These are phyloP conservation scores for Calephelis perditalis DNA, from an alignment of 2,888 invertebrate genomes.

Conservation along the genomic window DNA sequence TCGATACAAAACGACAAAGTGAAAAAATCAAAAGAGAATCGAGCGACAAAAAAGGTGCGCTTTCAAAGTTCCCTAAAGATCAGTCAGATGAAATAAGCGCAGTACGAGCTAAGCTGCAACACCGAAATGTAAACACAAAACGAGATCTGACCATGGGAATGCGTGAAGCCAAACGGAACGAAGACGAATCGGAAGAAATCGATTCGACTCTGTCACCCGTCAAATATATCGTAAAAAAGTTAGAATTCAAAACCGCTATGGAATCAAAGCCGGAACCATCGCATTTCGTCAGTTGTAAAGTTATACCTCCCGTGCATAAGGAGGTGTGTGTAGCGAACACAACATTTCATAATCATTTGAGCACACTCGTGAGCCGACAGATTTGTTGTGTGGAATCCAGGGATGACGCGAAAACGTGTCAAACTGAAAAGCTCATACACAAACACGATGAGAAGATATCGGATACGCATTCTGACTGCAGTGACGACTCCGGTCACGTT, in stretches of 20 bases:
- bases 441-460: slow-evolving; percentile 74
- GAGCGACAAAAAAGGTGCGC: slow-evolving; percentile 56
- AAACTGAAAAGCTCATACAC: slow-evolving; percentile 55
- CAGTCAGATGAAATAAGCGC: slow-evolving; percentile 72
- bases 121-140: slow-evolving; percentile 65
- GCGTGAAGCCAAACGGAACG: slow-evolving; percentile 53
- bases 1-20: slow-evolving; percentile 55
- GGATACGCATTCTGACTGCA: slow-evolving; percentile 83
- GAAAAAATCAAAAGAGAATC: slow-evolving; percentile 64
- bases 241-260: slow-evolving; percentile 66
- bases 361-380: slow-evolving; percentile 73
- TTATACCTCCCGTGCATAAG: slow-evolving; percentile 69
- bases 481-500: slow-evolving; percentile 90
- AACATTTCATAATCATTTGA: slow-evolving; percentile 70
- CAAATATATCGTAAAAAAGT: slow-evolving; percentile 69
- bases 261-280: slow-evolving; percentile 60
- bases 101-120: slow-evolving; percentile 70
- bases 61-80: slow-evolving; percentile 60
- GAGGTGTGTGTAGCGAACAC: slow-evolving; percentile 69
- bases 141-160: slow-evolving; percentile 52
- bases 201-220: slow-evolving; percentile 67
- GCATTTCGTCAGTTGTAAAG: slow-evolving; percentile 64
- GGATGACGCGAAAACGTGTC: slow-evolving; percentile 61
- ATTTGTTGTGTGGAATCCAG: slow-evolving; percentile 63
- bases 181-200: slow-evolving; percentile 52